Conservation (phyloP, 2,797 vertebrate species). For the Chiloscyllium punctatum region DNA sequence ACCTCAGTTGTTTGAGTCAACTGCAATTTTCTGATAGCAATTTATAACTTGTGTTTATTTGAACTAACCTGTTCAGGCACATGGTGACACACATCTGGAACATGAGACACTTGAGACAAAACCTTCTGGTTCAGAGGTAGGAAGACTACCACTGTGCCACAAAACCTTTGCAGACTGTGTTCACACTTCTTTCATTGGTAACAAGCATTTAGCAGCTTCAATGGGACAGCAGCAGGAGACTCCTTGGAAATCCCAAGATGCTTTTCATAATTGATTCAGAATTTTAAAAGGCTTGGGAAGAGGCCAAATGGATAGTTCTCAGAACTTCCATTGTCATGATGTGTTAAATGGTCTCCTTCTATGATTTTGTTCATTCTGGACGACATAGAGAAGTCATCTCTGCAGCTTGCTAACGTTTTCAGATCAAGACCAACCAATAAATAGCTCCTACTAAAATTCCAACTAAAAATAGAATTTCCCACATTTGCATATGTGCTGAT, state of each 20-base stretch:
- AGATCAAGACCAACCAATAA: background rate
- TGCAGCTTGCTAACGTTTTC: background rate
- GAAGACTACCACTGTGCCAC: too few species aligned
- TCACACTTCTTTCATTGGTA: background rate
- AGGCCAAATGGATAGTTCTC: background rate
- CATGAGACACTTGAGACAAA: too few species aligned
- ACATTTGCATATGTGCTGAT: background rate
- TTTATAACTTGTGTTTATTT: too few species aligned
- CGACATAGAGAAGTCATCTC: background rate
- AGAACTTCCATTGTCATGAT: background rate
- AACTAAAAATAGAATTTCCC: background rate
- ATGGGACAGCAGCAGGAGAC: background rate
- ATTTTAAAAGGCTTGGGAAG: background rate
- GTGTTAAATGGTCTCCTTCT: background rate
- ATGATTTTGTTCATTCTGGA: background rate
- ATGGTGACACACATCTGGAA: too few species aligned
- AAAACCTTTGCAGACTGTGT: background rate
- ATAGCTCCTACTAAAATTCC: background rate
- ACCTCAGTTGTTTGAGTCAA: background rate
- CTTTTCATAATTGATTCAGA: background rate
- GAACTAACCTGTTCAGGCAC: too few species aligned
- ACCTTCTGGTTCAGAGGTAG: too few species aligned
- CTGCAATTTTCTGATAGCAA: background rate
- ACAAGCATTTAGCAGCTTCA: background rate
- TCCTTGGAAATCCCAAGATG: too few species aligned